Conservation (phyloP, 35 echinoderm and acorn worm genomes). For the Apostichopus parvimensis region DNA sequence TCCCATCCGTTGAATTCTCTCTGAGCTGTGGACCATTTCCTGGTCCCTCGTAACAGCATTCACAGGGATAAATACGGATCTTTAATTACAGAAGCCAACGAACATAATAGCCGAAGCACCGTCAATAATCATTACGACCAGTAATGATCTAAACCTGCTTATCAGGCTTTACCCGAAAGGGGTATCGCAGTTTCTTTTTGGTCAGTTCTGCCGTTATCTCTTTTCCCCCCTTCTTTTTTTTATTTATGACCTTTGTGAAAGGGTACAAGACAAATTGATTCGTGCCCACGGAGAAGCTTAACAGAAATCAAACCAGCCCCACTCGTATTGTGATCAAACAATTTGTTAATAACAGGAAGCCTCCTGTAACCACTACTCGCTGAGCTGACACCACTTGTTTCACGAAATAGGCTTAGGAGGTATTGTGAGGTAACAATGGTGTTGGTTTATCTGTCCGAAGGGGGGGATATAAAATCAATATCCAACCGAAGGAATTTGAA, state of each 20-base stretch:
- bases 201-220: too few relatives aligned
- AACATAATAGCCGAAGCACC: too few relatives aligned
- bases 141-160: too few relatives aligned
- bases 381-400: neutral
- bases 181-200: too few relatives aligned
- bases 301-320: constrained; percentile 2
- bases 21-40: too few relatives aligned
- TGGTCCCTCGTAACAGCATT: too few relatives aligned
- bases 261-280: neutral
- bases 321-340: constrained; percentile 17
- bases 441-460: constrained; percentile 32
- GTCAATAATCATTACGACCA: too few relatives aligned
- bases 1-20: too few relatives aligned
- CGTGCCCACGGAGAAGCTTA: neutral
- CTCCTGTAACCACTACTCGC: neutral
- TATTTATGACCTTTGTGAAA: neutral
- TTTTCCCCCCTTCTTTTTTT: neutral
- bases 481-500: constrained; percentile 4
- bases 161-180: too few relatives aligned
- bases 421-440: constrained; percentile 12
- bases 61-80: too few relatives aligned
- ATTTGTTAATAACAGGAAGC: neutral
- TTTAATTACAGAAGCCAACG: too few relatives aligned
- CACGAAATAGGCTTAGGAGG: neutral
- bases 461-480: constrained; percentile 25